phyloP scores from a whole-genome alignment of 2,888 invertebrate species.

The Priapulus caudatus region DNA sequence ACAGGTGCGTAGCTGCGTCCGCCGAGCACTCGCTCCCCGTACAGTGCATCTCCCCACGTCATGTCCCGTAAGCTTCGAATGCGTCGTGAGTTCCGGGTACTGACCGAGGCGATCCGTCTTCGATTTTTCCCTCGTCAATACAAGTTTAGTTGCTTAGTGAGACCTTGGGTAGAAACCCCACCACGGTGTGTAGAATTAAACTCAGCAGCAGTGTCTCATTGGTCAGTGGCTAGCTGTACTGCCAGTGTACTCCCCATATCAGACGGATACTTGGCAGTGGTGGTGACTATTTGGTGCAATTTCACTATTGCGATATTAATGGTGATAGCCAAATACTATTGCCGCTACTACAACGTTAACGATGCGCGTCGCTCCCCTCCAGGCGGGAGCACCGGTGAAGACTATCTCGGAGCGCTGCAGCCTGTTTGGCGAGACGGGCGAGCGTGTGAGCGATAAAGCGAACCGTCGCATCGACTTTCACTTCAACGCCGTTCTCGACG shows the following conservation, averaged over 20 bases:
- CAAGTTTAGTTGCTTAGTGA: neutral
- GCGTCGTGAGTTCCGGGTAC: neutral
- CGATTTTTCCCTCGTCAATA: conserved; percentile 2
- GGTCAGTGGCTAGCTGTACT: too few relatives aligned
- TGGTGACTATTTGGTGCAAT: too few relatives aligned
- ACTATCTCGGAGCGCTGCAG: conserved; percentile 35
- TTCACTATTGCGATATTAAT: too few relatives aligned
- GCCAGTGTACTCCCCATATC: too few relatives aligned
- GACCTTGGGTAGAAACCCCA: neutral
- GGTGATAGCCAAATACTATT: too few relatives aligned
- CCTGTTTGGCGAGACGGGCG: conserved; percentile 30
- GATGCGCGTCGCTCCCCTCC: too few relatives aligned
- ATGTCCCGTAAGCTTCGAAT: neutral
- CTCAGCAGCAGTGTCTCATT: too few relatives aligned
- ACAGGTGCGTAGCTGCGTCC: conserved; percentile 39
- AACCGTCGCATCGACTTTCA: conserved; percentile 38
- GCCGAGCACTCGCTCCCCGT: too few relatives aligned
- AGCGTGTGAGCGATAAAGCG: conserved; percentile 26
- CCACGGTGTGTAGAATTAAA: too few relatives aligned
- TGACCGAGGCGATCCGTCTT: neutral
- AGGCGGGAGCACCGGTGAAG: conserved; percentile 21
- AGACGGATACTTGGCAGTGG: too few relatives aligned
- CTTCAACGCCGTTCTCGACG: conserved; percentile 39
- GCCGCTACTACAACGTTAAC: too few relatives aligned
- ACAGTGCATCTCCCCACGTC: too few relatives aligned